Percentiles rank a stretch among this genome's conserved stretches.
Evolutionary conservation across 2,113 vertebrate species (phyloP).

Genomic region (Euleptes europaea): DNA sequence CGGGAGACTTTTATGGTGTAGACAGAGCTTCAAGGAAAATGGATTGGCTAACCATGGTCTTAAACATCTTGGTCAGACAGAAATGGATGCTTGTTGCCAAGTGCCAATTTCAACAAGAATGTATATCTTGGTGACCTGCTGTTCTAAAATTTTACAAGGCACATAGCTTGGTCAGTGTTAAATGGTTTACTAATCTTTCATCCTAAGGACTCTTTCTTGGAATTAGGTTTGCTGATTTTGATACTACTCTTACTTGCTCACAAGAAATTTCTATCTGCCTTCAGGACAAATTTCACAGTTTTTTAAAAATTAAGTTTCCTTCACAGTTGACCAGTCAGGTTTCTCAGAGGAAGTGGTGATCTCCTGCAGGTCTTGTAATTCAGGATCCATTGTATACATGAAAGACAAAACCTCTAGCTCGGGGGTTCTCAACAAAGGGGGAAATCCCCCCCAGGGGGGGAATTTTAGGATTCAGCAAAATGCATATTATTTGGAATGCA

Average conservation of each 20-base stretch:
- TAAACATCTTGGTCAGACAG: no score
- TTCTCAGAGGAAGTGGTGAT: background rate
- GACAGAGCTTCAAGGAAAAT: no score
- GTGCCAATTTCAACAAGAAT: background rate
- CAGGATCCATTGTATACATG: background rate
- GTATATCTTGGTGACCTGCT: background rate
- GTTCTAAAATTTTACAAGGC: background rate
- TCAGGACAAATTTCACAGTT: background rate
- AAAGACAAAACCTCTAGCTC: background rate
- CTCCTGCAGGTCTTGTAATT: background rate
- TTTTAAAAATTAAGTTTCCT: background rate
- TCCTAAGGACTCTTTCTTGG: background rate
- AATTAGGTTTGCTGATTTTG: background rate
- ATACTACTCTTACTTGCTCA: no score
- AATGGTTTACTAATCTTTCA: background rate
- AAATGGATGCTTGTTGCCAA: background rate
- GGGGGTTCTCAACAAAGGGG: no score
- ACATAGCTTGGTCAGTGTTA: background rate
- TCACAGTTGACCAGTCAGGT: background rate
- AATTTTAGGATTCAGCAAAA: no score
- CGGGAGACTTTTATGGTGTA: no score
- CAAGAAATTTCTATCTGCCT: background rate
- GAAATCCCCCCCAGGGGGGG: no score
- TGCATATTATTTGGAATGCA: no score
- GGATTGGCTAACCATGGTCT: no score